phyloP scores from a whole-genome alignment of 35 echinoderm and acorn worm genomes.

The Heliocidaris erythrogramma region DNA sequence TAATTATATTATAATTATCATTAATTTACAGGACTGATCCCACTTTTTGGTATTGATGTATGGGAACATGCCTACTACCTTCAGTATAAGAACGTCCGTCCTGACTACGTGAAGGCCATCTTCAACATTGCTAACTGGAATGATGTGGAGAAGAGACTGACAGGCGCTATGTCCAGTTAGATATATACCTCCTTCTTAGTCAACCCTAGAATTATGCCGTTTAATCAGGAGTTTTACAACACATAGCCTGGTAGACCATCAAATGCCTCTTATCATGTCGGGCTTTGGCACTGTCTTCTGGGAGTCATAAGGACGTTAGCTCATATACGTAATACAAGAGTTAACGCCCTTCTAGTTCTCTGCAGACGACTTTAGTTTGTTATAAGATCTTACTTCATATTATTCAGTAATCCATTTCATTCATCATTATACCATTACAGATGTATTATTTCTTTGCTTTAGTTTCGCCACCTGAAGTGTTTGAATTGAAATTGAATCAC shows the following conservation, averaged over 20 bases:
- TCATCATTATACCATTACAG: neutral
- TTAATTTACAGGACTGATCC: conserved; percentile 69
- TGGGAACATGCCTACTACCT: conserved; percentile 99
- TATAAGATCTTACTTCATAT: neutral
- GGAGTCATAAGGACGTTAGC: too few relatives aligned
- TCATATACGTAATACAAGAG: too few relatives aligned
- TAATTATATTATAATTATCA: too few relatives aligned
- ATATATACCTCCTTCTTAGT: neutral
- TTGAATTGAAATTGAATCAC: too few relatives aligned
- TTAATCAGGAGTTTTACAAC: neutral
- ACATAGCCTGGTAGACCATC: neutral
- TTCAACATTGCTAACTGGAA: conserved; percentile 88
- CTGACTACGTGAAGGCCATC: conserved; percentile 94
- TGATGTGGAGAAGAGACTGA: conserved; percentile 70
- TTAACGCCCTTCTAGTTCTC: neutral
- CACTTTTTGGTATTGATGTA: conserved; percentile 96
- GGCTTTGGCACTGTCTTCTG: too few relatives aligned
- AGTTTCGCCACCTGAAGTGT: neutral
- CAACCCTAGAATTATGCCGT: too few relatives aligned
- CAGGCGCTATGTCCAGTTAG: conserved; percentile 49
- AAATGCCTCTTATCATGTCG: too few relatives aligned
- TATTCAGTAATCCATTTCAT: neutral
- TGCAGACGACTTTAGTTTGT: neutral
- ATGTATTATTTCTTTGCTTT: neutral
- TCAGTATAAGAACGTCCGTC: conserved; percentile 97